Evolutionary conservation across 2,113 vertebrate species (phyloP), one percentile per base, ranked within the genome.

Genomic region (Odocoileus hemionus): DNA sequence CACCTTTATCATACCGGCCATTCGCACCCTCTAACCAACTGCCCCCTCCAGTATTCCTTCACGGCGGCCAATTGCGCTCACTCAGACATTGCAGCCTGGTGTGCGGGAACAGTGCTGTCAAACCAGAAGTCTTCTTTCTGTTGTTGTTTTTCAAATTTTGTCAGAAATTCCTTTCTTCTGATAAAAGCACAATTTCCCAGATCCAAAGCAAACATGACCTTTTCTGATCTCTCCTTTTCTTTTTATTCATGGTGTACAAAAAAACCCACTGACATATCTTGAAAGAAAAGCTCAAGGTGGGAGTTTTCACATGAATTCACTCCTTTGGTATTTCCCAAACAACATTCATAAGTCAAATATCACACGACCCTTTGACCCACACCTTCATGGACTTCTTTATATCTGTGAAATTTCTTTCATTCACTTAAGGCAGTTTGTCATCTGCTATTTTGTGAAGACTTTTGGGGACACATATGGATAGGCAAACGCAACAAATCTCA

Each of bases 281-380:
- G 64, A 57, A 93, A 82, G 76, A 88, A 95, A 96, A 90, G 23
- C 79, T 95, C 16, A 64, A 97, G 13, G 50, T 96, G 87, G 26
- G 61, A 7, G 76, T 47, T 97, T 97, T 89, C 95, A 79, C 91
- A 97, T 88, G 80, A 96, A 91, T 4, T 23, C 76, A 11, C 80
- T 97, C 43, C 17, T 97, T 92, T 93, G 83, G 4, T 94, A 97
- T 97, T 98, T 98, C 15, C 58, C 76, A 95, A 82, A 95, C 67
- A 97, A 92, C 3, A 76, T 39, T 58, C 14, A 16, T 50, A 55
- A 15, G 13, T 97, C 47, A 96, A 98, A 97, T 54, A 96, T 60
- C 52, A 79, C 3, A 89, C 92, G 79, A 93, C 60, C 3, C 86
- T 98, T 97, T 93, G 11, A 90, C n/a, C 2, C 64, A 2, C 30